Base-by-base conservation (phyloP, 1,140 invertebrate species). In the roundworm (Caenorhabditis elegans) region DNA sequence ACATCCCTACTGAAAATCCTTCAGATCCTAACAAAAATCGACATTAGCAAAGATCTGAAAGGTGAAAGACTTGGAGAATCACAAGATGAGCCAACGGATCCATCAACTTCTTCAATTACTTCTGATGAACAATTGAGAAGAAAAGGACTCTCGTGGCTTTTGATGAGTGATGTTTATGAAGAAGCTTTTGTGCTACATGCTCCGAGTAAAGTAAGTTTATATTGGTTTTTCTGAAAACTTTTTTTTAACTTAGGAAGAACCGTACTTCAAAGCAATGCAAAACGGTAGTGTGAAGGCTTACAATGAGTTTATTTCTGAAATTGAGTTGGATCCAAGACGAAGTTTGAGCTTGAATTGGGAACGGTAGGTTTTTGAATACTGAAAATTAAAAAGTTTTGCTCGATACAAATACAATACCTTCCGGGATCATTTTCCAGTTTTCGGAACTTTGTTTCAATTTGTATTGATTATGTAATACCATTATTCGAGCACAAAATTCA, bases 111-210 rank as follows among this genome's bases (percentile, higher is more conserved):
- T 2, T 39, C 77, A 10, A 53, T 48, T 4, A 65, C 36, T 76
- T 36, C 39, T 15, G 76, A 78, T 39, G 82, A 83, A 46, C 76
- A 49, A 24, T 49, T 83, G 65, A 65, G 65, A 26, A 26, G 82
- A 34, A 78, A 79, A 24, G 82, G 82, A 43, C 39, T 83, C n/a
- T 46, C 51, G 13, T 83, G 34, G 36, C 24, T 83, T 15, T 36
- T 83, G 51, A 78, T 83, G 76, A 43, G 80, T 26, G 77, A 79
- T 28, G 77, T 77, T 19, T 83, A 83, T 48, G 48, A 75, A 31
- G 51, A 39, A 22, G 76, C 55, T 1, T 83, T 82, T 28, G 76
- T 82, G n/a, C 51, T 78, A 5, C 75, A 82, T 53, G 70, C 81
- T 22, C 80, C 80, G 6, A 81, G 80, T n/a, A 60, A 81, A 31